A percentile compares a stretch with the other conserved stretches of the same genome.
Conservation (phyloP, 2,797 vertebrate species). For the Presbytis comata region DNA sequence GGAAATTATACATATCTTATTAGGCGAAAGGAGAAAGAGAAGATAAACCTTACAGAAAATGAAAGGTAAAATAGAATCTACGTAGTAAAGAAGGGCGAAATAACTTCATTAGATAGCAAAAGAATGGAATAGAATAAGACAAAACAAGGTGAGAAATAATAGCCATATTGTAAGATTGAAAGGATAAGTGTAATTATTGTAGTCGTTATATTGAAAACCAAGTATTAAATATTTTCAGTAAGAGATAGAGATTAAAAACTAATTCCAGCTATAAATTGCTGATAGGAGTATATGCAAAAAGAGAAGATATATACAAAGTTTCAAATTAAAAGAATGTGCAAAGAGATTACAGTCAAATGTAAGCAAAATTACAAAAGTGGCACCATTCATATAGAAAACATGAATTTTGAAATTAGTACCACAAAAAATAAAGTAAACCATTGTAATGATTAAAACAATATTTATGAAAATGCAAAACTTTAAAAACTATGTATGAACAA, state of each 20-base stretch:
- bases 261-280: background rate
- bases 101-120: background rate
- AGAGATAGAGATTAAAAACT: background rate
- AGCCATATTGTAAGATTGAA: background rate
- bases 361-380: background rate
- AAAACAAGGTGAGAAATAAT: background rate
- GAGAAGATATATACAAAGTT: background rate
- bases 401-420: background rate
- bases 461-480: background rate
- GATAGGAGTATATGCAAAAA: background rate
- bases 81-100: background rate
- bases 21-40: background rate
- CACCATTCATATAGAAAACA: background rate
- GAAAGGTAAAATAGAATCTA: background rate
- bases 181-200: background rate
- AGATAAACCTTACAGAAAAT: background rate
- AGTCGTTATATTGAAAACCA: background rate
- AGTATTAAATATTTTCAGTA: background rate
- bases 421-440: background rate
- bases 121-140: background rate
- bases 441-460: background rate
- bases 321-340: background rate
- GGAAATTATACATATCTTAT: background rate
- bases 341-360: background rate
- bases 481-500: background rate